A percentile compares a stretch with the other conserved stretches of the same genome.
Evolutionary conservation across 2,888 invertebrate species (phyloP).

Genomic region (Ganaspis brasiliensis): DNA sequence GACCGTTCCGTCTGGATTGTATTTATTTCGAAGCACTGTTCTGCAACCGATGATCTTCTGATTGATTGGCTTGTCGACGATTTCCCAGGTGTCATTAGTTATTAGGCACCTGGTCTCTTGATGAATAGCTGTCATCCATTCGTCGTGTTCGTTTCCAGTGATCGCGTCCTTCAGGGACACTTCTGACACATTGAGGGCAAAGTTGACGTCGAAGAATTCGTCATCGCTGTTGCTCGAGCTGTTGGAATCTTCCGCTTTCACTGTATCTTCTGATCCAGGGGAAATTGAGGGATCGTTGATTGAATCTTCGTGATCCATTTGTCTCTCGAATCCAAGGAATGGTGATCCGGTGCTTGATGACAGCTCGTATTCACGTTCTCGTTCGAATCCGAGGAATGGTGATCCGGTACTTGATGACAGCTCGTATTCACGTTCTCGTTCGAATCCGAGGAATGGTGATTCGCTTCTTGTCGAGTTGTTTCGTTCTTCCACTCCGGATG

Average conservation of each 20-base stretch:
- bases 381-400: neutral
- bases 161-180: constrained; percentile 2
- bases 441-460: neutral
- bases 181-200: neutral
- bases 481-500: neutral
- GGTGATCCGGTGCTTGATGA: neutral
- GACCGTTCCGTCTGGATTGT: neutral
- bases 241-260: neutral
- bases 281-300: neutral
- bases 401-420: neutral
- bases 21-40: neutral
- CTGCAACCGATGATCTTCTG: neutral
- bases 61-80: neutral
- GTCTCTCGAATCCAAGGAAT: neutral
- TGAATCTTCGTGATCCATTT: neutral
- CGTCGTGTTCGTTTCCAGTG: neutral
- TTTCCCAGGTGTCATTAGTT: neutral
- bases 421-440: neutral
- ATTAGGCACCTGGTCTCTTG: neutral
- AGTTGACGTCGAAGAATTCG: neutral
- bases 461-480: neutral
- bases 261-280: neutral
- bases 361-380: neutral
- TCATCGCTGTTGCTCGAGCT: neutral
- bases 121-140: constrained; percentile 11